phyloP scores from a whole-genome alignment of 2,888 invertebrate species.

The Ophioninae sp. region DNA sequence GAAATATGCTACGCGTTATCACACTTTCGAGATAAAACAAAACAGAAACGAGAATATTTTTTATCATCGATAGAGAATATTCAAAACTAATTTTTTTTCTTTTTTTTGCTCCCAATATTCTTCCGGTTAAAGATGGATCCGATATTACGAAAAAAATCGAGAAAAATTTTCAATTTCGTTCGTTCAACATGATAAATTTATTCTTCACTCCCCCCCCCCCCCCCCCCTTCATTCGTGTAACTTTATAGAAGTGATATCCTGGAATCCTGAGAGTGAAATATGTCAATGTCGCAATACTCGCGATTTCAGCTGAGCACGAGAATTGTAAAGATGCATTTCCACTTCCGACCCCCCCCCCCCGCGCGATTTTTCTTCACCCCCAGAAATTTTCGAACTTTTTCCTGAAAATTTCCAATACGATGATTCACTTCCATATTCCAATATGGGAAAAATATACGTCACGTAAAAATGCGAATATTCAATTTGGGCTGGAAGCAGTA shows the following conservation, averaged over 20 bases:
- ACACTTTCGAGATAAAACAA: no score
- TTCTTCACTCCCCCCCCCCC: no score
- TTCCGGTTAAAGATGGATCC: no score
- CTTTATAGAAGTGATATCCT: neutral
- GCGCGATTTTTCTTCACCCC: neutral
- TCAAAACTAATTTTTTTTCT: no score
- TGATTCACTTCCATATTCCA: neutral
- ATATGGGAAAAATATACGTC: neutral
- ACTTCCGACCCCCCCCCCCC: no score
- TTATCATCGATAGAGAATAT: no score
- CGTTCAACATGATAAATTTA: neutral
- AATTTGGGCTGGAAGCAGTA: neutral
- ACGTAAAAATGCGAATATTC: neutral
- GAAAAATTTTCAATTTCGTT: neutral
- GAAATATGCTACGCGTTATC: no score
- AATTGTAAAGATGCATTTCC: neutral
- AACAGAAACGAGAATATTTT: no score
- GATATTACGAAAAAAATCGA: no score
- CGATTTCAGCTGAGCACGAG: neutral
- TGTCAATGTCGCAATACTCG: neutral
- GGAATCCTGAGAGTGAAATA: neutral
- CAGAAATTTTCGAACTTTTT: neutral
- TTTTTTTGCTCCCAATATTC: no score
- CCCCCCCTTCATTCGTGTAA: no score
- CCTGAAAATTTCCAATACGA: neutral